These are phyloP conservation scores for Brachionichthys hirsutus DNA, from an alignment of 2,113 vertebrate genomes.

Conservation along the genomic window DNA sequence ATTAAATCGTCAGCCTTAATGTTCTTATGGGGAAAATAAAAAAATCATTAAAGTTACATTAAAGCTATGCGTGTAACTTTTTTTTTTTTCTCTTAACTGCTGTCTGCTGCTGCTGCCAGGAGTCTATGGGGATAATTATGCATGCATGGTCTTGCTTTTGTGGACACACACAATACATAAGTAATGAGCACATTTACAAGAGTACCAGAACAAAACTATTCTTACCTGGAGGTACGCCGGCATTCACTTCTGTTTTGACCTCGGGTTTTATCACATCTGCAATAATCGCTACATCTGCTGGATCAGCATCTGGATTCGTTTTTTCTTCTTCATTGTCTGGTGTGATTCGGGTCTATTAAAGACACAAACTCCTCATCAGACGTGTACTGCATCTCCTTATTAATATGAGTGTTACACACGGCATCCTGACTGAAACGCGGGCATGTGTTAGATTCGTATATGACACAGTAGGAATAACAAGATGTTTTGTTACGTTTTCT, in stretches of 20 bases:
- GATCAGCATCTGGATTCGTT: background rate
- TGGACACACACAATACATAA: background rate
- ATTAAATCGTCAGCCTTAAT: too few species aligned
- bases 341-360: background rate
- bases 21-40: too few species aligned
- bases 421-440: background rate
- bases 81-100: background rate
- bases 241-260: background rate
- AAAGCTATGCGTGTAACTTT: too few species aligned
- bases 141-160: background rate
- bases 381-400: background rate
- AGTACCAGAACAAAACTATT: background rate
- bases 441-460: background rate
- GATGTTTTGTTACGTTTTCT: background rate
- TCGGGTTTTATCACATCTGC: background rate
- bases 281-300: background rate
- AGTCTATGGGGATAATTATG: background rate
- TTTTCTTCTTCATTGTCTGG: conserved; percentile 5
- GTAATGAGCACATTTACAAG: background rate
- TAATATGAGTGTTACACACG: background rate
- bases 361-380: background rate
- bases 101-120: background rate
- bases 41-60: too few species aligned
- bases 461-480: background rate
- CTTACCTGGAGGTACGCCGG: conserved; percentile 14